These are phyloP conservation scores for Apodemus sylvaticus DNA, from an alignment of 2,113 vertebrate species.

Conservation along the genomic window DNA sequence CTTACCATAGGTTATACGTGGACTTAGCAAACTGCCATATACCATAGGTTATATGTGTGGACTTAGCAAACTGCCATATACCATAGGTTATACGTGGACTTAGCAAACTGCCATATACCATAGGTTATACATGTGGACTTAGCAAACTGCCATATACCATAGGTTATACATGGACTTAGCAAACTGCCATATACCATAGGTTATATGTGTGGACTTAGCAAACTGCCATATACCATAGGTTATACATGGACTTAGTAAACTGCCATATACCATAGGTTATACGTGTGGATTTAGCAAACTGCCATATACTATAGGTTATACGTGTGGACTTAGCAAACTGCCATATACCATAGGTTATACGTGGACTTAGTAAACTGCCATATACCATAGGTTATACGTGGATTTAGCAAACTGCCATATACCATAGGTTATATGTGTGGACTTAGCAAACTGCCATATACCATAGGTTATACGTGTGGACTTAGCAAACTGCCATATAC, in stretches of 20 bases:
- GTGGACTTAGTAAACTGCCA: background rate
- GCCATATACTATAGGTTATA: background rate
- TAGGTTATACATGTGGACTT: background rate
- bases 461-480: background rate
- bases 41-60: background rate
- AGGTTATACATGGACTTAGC: background rate
- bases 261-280: background rate
- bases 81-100: background rate
- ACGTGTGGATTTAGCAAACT: background rate
- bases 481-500: background rate
- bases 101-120: background rate
- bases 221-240: background rate
- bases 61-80: background rate
- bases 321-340: background rate
- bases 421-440: background rate
- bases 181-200: background rate
- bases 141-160: background rate
- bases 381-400: background rate
- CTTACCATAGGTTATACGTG: background rate
- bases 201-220: background rate
- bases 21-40: too few species aligned
- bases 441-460: background rate
- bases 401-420: background rate
- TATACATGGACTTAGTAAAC: background rate
- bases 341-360: background rate